Evolutionary conservation across 2,797 vertebrate species (phyloP).

Genomic region (Neosalanx taihuensis): DNA sequence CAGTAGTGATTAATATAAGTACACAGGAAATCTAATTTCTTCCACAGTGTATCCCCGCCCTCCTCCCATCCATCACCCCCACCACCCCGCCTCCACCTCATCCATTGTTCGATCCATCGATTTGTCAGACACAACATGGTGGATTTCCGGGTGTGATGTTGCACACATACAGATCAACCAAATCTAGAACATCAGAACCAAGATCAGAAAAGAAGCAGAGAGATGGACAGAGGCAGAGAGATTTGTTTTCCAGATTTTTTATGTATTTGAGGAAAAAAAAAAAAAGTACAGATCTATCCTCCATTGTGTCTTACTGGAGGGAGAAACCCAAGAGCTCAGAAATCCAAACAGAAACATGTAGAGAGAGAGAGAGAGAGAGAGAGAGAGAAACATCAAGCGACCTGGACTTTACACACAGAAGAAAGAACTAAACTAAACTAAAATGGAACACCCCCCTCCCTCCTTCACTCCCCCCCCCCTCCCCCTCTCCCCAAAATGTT

Average conservation of each 20-base stretch:
- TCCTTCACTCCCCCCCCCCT: not conserved
- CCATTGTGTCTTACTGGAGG: slow-evolving; percentile 53
- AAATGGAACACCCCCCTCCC: slow-evolving; percentile 36
- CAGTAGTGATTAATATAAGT: no score
- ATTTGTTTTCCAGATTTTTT: slow-evolving; percentile 63
- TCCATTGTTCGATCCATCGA: no score
- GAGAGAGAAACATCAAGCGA: slow-evolving; percentile 50
- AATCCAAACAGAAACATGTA: slow-evolving; percentile 57
- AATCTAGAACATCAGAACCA: slow-evolving; percentile 2
- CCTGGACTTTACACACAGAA: slow-evolving; percentile 59
- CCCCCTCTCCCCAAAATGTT: slow-evolving; percentile 36
- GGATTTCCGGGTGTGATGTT: no score
- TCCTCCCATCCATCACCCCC: no score
- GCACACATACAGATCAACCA: no score
- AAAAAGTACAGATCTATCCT: slow-evolving; percentile 59
- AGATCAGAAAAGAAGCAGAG: slow-evolving; percentile 45
- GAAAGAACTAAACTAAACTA: slow-evolving; percentile 48
- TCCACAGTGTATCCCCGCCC: no score
- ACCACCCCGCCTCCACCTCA: no score
- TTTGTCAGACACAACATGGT: no score
- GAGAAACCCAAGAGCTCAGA: slow-evolving; percentile 59
- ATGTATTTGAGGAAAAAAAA: slow-evolving; percentile 66
- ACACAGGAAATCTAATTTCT: no score
- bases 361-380: slow-evolving; percentile 23
- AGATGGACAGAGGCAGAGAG: slow-evolving; percentile 36